Conservation (phyloP, 2,113 vertebrate genomes). For the Sturnus vulgaris region DNA sequence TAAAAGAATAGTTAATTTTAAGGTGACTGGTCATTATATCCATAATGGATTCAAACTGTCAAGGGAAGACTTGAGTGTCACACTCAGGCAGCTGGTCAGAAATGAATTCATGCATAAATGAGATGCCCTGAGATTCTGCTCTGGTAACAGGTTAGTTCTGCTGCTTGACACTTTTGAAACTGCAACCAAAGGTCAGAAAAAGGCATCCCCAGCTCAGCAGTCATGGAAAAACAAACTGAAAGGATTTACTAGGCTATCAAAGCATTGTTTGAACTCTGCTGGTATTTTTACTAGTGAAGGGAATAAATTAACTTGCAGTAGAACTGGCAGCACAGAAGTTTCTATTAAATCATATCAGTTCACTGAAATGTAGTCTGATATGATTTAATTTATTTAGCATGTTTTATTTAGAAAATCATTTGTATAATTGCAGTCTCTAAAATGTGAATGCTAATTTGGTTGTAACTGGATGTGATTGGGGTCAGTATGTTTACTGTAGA, state of each 20-base stretch:
- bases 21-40: neutral
- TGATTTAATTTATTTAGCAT: neutral
- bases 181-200: neutral
- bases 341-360: neutral
- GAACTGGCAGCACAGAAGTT: neutral
- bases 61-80: neutral
- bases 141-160: neutral
- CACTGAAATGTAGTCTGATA: neutral
- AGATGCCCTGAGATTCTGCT: neutral
- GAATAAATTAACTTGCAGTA: neutral
- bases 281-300: neutral
- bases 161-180: neutral
- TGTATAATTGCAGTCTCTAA: neutral
- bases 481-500: neutral
- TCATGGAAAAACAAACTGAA: neutral
- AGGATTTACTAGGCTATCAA: constrained; percentile 1
- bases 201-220: neutral
- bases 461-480: neutral
- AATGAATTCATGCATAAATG: neutral
- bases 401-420: neutral
- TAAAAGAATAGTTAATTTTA: neutral
- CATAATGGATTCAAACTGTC: neutral
- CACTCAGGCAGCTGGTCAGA: neutral
- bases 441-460: neutral
- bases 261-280: neutral